Evolutionary conservation across 1,140 invertebrate species (phyloP), one percentile per base, ranked within the genome.

Genomic region (Drosophila bocqueti): DNA sequence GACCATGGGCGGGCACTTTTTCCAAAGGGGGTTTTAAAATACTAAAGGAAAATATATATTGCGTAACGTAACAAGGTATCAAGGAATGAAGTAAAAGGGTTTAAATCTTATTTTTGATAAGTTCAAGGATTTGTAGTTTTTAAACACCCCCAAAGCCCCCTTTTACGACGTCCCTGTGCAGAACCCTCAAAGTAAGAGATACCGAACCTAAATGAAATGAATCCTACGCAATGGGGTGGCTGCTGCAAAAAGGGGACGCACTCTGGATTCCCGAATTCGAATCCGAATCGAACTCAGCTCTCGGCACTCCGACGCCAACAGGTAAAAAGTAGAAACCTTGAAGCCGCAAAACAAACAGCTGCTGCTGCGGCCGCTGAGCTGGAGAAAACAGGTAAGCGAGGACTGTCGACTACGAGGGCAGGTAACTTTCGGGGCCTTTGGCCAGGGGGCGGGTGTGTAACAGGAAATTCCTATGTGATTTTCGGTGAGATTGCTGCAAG

Each of bases 401-500:
- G 67, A 75, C 54, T 38, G 54, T 8, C 38, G 31, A 42, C 54
- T 40, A 38, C 21, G 47, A 61, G 64, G 64, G 81, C 81, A 89
- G 84, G 84, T 90, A 89, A 81, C 65, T 76, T 71, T 75, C 58
- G 40, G 65, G 61, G 46, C 40, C 47, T 54, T 76, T 54, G 49
- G 57, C 38, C 36, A 63, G 67, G 68, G 45, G 68, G 66, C 58
- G 66, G 78, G 78, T 90, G 83, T 85, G 83, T 90, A 73, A 80
- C 85, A 90, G 86, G 85, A 90, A 90, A 90, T 90, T 90, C 85
- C 86, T 91, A 91, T 90, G 85, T 90, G 85, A 90, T 89, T 90
- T 91, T 85, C 78, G 79, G 76, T 79, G 79, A 91, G 85, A 90
- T 90, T 90, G 84, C 49, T 76, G 57, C 58, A 65, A 45, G 50